These are phyloP conservation scores for Salvelinus namaycush DNA, from an alignment of 2,113 vertebrate genomes.

Conservation along the genomic window DNA sequence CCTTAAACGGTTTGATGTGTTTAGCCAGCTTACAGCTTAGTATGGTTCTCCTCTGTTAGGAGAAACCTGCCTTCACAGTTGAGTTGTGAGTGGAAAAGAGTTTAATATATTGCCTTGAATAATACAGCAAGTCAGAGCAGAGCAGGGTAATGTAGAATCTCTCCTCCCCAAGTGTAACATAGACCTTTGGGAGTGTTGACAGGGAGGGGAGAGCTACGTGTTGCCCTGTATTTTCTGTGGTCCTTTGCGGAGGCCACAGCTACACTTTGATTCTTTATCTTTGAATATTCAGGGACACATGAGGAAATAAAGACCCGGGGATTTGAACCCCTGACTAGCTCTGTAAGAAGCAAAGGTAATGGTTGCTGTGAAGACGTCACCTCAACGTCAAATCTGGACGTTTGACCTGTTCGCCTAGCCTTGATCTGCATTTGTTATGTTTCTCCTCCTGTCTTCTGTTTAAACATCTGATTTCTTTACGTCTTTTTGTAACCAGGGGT, in stretches of 20 bases:
- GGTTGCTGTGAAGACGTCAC: constrained; percentile 73
- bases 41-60: background rate
- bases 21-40: background rate
- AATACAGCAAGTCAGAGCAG: background rate
- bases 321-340: constrained; percentile 82
- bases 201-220: constrained; percentile 57
- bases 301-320: constrained; percentile 80
- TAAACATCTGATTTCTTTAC: constrained; percentile 26
- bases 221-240: constrained; percentile 74
- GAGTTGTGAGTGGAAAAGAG: background rate
- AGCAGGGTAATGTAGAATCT: constrained; percentile 20
- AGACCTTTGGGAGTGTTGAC: constrained; percentile 57
- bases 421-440: constrained; percentile 45
- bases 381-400: constrained; percentile 71
- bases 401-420: constrained; percentile 45
- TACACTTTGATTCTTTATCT: constrained; percentile 80
- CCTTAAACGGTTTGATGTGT: background rate
- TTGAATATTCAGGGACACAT: constrained; percentile 82
- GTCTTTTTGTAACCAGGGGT: constrained; percentile 74
- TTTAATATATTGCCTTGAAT: background rate
- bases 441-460: constrained; percentile 27
- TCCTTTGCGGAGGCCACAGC: constrained; percentile 73
- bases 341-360: constrained; percentile 81
- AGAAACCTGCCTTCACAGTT: background rate
- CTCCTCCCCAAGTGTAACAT: constrained; percentile 50